Evolutionary conservation across 2,888 invertebrate genomes (phyloP).

Genomic region (Netelia inedita): DNA sequence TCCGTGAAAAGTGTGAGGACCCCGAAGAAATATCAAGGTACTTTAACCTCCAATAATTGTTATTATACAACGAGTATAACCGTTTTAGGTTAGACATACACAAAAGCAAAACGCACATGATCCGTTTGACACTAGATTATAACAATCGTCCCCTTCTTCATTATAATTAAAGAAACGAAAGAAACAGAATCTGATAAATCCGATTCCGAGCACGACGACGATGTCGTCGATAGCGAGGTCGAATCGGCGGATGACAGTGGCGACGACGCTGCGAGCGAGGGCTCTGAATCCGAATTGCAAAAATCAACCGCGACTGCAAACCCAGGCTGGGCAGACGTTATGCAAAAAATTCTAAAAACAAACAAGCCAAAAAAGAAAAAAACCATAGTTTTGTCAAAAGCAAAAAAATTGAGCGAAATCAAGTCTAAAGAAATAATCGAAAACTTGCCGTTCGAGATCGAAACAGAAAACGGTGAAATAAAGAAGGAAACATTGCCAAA

Average conservation of each 20-base stretch:
- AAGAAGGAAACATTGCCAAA: conserved; percentile 85
- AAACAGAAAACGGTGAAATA: conserved; percentile 86
- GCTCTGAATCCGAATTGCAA: conserved; percentile 34
- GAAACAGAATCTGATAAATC: conserved; percentile 13
- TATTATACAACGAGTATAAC: background rate
- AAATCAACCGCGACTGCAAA: conserved; percentile 83
- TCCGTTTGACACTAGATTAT: background rate
- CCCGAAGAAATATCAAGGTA: conserved; percentile 37
- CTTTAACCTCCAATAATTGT: conserved; percentile 2
- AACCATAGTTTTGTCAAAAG: conserved; percentile 91
- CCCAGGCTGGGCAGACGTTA: conserved; percentile 93
- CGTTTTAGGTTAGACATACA: background rate
- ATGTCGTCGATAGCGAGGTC: background rate
- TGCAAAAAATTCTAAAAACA: conserved; percentile 91
- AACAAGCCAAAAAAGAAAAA: conserved; percentile 92
- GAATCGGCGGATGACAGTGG: background rate
- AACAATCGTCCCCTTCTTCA: background rate
- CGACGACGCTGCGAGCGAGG: conserved; percentile 26
- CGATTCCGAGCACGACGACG: conserved; percentile 32
- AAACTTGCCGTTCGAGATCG: conserved; percentile 88
- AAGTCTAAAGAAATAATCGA: conserved; percentile 85
- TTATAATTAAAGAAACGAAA: background rate
- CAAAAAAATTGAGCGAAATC: conserved; percentile 90
- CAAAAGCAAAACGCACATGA: background rate
- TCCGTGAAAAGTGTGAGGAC: conserved; percentile 1